Evolutionary conservation across 2,797 vertebrate genomes (phyloP), one percentile per base, ranked within the genome.

Genomic region (Antrozous pallidus): DNA sequence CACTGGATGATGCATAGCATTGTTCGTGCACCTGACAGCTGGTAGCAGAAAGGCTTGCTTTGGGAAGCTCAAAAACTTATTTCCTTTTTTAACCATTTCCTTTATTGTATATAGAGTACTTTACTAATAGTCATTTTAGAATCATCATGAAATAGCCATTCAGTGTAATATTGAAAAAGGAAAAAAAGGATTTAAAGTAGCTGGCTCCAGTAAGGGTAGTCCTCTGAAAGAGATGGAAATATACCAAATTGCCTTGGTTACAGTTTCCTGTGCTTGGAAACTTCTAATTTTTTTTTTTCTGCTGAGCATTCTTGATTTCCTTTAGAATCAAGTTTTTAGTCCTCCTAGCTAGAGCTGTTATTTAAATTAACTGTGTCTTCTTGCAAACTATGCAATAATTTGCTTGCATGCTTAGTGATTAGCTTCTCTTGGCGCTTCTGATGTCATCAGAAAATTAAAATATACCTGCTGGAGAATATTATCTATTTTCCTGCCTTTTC

Each of bases 361-460:
- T 74, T 71, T 77, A 56, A 92, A 51, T 92, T 77, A 95, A 77
- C 54, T 67, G 13, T 88, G 63, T 91, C 83, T 96, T 38, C 86
- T 96, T 94, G 87, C 82, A 54, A 20, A 67, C 51, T 78, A 8
- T 20, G n/a, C 47, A 73, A 0, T 91, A 63, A 75, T 63, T 74
- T 49, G 49, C 81, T 90, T 47, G 16, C 10, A 0, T 28, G 28
- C 33, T 47, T 67, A 63, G n/a, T 0, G 6, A 70, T 79, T 58
- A 45, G 24, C 78, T 93, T 87, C 77, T 71, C 65, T 85, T 49
- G 40, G 71, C 63, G 47, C 36, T 84, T 91, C 51, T 71, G 33
- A 22, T 88, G 71, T 91, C 73, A 36, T 67, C 83, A 74, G 45
- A 87, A 94, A 95, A 70, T 58, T 69, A 82, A 83, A 94, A 87